Percentiles rank a stretch among this genome's conserved stretches.
phyloP scores from a whole-genome alignment of 1,140 invertebrate genomes.

The Aporrectodea caliginosa region DNA sequence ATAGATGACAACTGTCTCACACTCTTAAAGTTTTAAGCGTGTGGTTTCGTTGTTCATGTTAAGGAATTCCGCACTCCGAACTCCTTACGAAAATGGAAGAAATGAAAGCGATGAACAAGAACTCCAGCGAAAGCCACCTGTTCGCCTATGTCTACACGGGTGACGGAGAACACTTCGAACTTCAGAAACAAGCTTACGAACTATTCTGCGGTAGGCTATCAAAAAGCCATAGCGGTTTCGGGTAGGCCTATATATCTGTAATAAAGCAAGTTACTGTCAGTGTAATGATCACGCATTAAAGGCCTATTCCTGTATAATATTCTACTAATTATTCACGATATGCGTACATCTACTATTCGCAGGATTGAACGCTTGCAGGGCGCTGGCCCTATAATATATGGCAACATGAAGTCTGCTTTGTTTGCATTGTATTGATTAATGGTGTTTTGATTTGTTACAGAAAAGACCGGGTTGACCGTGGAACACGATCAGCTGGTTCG shows the following conservation, averaged over 20 bases:
- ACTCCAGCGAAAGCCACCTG: slow-evolving; percentile 43
- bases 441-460: too few relatives aligned
- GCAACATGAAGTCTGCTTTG: too few relatives aligned
- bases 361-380: too few relatives aligned
- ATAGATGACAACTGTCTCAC: background rate
- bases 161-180: slow-evolving; percentile 41
- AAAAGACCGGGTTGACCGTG: slow-evolving; percentile 40
- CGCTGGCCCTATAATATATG: too few relatives aligned
- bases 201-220: slow-evolving; percentile 45
- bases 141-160: slow-evolving; percentile 50
- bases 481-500: slow-evolving; percentile 45
- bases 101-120: slow-evolving; percentile 38
- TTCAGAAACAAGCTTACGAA: slow-evolving; percentile 46
- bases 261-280: too few relatives aligned
- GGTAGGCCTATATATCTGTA: too few relatives aligned
- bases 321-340: too few relatives aligned
- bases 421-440: too few relatives aligned
- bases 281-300: too few relatives aligned
- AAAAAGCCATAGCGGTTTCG: too few relatives aligned
- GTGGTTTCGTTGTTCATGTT: background rate
- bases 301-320: too few relatives aligned
- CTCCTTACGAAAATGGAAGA: slow-evolving; percentile 38
- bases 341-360: too few relatives aligned
- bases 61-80: slow-evolving; percentile 41
- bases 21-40: background rate